Evolutionary conservation across 2,113 vertebrate genomes (phyloP).

Genomic region (Psettodes erumei): DNA sequence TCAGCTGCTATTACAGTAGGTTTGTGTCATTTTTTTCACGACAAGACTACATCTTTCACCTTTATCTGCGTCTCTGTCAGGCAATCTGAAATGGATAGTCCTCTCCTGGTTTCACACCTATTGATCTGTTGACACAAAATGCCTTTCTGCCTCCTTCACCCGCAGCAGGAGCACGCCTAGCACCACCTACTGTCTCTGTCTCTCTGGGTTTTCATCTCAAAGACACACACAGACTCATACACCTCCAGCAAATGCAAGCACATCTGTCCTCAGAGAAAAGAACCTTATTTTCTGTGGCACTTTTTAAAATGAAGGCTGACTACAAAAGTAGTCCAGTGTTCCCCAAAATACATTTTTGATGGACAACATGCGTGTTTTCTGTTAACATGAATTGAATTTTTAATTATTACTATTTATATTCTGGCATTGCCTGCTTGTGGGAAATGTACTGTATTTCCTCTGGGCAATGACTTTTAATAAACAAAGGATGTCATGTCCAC

Average conservation of each 20-base stretch:
- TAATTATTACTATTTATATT: conserved; percentile 34
- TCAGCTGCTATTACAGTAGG: conserved; percentile 23
- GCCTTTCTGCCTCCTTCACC: conserved; percentile 28
- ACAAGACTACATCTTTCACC: conserved; percentile 27
- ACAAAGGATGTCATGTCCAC: conserved; percentile 39
- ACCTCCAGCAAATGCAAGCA: conserved; percentile 24
- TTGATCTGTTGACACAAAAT: conserved; percentile 67
- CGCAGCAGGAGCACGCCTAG: conserved; percentile 33
- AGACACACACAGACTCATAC: conserved; percentile 15
- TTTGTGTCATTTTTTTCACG: conserved; percentile 16
- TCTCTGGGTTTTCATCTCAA: conserved; percentile 56
- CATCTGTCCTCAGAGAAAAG: conserved; percentile 26
- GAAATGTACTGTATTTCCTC: conserved; percentile 28
- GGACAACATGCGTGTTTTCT: conserved; percentile 18
- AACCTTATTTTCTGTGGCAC: background rate
- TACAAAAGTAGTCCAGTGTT: background rate
- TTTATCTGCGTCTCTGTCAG: conserved; percentile 41
- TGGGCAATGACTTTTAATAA: conserved; percentile 37
- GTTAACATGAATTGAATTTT: conserved; percentile 18
- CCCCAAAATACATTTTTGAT: conserved; percentile 8
- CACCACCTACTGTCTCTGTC: conserved; percentile 55
- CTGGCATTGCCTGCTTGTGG: background rate
- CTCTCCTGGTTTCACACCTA: conserved; percentile 39
- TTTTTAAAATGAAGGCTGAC: conserved; percentile 24
- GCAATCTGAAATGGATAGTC: conserved; percentile 51